Conservation (phyloP, 1,140 invertebrate genomes). For the Saxidomus purpurata region DNA sequence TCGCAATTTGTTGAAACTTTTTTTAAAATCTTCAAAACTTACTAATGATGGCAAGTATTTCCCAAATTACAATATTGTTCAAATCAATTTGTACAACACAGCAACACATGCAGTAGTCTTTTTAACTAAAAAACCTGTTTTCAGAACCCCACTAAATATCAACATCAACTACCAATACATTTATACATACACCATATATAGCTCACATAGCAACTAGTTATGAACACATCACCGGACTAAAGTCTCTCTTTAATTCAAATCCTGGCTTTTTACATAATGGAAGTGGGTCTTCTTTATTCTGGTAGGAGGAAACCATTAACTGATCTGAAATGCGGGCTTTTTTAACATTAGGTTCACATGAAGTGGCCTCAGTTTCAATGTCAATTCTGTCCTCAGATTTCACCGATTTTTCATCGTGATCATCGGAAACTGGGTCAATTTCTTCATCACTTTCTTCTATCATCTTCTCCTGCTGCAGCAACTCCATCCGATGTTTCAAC, state of each 20-base stretch:
- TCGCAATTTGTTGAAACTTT: too few relatives aligned
- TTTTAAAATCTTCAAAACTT: too few relatives aligned
- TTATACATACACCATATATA: too few relatives aligned
- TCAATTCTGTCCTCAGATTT: conserved; percentile 48
- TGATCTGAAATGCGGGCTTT: conserved; percentile 24
- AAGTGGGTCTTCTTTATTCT: neutral
- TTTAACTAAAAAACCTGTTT: too few relatives aligned
- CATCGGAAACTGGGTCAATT: conserved; percentile 64
- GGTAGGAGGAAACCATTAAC: neutral
- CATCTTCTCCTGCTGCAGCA: conserved; percentile 66
- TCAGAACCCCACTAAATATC: too few relatives aligned
- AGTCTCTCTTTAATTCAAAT: conserved; percentile 48
- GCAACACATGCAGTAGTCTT: too few relatives aligned
- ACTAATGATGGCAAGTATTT: too few relatives aligned
- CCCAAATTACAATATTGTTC: too few relatives aligned
- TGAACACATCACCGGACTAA: conserved; percentile 64
- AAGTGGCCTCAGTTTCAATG: neutral
- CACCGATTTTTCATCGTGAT: conserved; percentile 32
- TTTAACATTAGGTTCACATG: conserved; percentile 18
- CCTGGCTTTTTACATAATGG: conserved; percentile 31
- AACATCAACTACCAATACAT: too few relatives aligned
- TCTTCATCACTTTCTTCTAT: conserved; percentile 74
- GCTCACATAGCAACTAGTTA: too few relatives aligned
- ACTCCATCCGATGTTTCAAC: conserved; percentile 67
- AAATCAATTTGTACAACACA: too few relatives aligned